Conservation (phyloP, 2,113 vertebrate species). For the Steatornis caripensis region DNA sequence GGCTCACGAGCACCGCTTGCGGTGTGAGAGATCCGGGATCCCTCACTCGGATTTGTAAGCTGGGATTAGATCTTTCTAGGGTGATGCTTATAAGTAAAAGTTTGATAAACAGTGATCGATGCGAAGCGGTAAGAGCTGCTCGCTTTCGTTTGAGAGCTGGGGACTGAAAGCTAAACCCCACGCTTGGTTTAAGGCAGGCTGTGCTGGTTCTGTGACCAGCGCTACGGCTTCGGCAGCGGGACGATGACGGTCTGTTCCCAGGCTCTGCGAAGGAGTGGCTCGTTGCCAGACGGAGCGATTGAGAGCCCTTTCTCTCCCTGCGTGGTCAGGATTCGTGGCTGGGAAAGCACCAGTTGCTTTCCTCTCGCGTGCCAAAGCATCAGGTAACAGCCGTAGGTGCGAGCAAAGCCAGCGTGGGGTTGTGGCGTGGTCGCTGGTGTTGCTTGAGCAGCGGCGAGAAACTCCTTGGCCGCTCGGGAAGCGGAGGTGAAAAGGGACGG, state of each 20-base stretch:
- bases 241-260: background rate
- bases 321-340: background rate
- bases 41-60: background rate
- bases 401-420: too few relatives aligned
- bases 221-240: rapidly evolving
- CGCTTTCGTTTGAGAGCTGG: background rate
- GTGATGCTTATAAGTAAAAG: background rate
- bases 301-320: background rate
- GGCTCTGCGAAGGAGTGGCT: background rate
- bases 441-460: background rate
- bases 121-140: background rate
- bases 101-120: background rate
- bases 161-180: background rate
- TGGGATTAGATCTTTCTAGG: background rate
- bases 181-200: background rate
- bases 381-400: background rate
- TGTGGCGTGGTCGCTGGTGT: background rate
- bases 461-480: background rate
- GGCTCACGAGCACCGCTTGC: background rate
- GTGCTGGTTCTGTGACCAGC: background rate
- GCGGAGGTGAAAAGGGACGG: background rate
- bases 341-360: background rate
- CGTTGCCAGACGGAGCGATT: background rate
- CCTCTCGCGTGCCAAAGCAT: background rate
- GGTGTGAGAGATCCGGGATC: too few relatives aligned